Evolutionary conservation across 35 echinoderm and acorn worm species (phyloP).

Genomic region (Chiridota heheva): DNA sequence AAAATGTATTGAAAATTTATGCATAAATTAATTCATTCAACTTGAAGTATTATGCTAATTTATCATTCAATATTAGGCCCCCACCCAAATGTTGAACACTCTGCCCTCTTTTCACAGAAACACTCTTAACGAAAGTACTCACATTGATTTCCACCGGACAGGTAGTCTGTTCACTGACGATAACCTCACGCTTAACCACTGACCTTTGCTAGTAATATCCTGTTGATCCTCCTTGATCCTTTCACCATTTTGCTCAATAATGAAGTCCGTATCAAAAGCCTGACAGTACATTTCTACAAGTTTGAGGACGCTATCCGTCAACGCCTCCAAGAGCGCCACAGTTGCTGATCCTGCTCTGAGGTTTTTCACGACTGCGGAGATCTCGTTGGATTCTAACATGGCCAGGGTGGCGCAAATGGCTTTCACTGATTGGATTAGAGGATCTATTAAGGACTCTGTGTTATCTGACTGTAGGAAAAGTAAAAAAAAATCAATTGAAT

Average conservation of each 20-base stretch:
- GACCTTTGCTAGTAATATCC: conserved; percentile 73
- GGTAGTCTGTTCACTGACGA: conserved; percentile 77
- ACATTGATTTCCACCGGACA: conserved; percentile 70
- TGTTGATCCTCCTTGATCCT: conserved; percentile 25
- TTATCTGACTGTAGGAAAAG: background rate
- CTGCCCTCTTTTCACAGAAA: too few species aligned
- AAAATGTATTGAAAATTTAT: too few species aligned
- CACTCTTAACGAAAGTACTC: too few species aligned
- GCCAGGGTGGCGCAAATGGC: conserved; percentile 86
- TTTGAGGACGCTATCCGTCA: conserved; percentile 62
- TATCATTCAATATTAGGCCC: too few species aligned
- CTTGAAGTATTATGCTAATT: too few species aligned
- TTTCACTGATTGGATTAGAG: conserved; percentile 84
- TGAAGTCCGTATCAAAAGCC: conserved; percentile 90
- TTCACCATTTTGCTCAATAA: background rate
- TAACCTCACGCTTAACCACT: conserved; percentile 58
- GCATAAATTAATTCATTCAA: too few species aligned
- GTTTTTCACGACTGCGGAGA: conserved; percentile 51
- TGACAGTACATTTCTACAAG: conserved; percentile 86
- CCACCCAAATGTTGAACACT: too few species aligned
- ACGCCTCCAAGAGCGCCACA: conserved; percentile 2
- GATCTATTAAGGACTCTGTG: conserved; percentile 34
- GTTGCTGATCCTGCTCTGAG: conserved; percentile 38
- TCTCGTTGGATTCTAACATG: conserved; percentile 80
- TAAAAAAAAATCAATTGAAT: background rate